These are phyloP conservation scores for Ridgeia piscesae DNA, from an alignment of 1,140 invertebrate species.

Conservation along the genomic window DNA sequence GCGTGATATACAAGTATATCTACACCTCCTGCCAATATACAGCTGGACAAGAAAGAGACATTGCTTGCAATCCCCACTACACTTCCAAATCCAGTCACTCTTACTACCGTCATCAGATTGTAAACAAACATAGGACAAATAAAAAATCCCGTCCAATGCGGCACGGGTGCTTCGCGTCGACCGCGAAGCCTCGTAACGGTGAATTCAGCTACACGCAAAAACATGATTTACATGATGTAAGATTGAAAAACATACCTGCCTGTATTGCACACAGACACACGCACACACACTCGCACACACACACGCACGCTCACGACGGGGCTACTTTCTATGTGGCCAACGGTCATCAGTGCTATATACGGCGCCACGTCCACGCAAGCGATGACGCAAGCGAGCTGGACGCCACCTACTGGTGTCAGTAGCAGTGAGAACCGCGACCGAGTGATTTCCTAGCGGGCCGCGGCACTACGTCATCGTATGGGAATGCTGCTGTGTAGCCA, in stretches of 20 bases:
- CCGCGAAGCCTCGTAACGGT: neutral
- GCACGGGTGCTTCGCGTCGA: neutral
- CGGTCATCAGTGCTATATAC: neutral
- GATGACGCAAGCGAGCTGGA: neutral
- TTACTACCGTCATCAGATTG: neutral
- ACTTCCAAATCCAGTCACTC: neutral
- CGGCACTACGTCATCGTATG: constrained; percentile 2
- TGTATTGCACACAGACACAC: neutral
- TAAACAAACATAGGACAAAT: neutral
- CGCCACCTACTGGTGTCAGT: neutral
- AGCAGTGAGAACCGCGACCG: neutral
- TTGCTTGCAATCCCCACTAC: neutral
- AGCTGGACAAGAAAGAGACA: neutral
- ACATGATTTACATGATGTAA: neutral
- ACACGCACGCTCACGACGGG: neutral
- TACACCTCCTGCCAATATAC: neutral
- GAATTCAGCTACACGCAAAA: neutral
- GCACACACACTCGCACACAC: neutral
- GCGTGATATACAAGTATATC: neutral
- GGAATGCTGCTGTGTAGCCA: constrained; percentile 20
- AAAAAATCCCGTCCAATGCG: neutral
- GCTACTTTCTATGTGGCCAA: neutral
- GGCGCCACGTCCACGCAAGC: neutral
- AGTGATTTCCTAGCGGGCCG: neutral
- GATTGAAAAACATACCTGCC: neutral